Conservation (phyloP, 23 tunicate genomes). For the Corella eumyota region DNA sequence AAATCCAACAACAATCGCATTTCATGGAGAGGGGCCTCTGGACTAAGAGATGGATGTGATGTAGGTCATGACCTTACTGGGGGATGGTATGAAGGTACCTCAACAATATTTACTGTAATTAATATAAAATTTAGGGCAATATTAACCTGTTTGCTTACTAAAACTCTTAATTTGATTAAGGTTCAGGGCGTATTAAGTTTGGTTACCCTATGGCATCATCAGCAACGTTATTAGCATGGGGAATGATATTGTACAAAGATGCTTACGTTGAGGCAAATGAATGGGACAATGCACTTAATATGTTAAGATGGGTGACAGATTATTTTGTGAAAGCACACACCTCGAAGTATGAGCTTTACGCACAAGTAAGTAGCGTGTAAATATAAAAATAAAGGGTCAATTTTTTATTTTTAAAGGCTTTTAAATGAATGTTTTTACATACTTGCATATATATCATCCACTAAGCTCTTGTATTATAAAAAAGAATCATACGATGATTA, state of each 20-base stretch:
- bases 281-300: conserved; percentile 29
- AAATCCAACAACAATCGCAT: conserved; percentile 52
- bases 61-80: conserved; percentile 74
- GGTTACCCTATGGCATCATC: conserved; percentile 93
- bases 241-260: conserved; percentile 53
- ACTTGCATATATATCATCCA: no score
- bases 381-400: no score
- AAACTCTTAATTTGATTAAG: no score
- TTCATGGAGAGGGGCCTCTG: conserved; percentile 88
- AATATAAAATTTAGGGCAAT: no score
- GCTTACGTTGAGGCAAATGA: conserved; percentile 75
- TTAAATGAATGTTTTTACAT: no score
- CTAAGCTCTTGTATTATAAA: no score
- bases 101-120: background rate
- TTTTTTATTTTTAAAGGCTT: no score
- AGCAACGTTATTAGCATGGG: conserved; percentile 88
- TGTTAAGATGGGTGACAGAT: conserved; percentile 76
- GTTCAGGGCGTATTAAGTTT: conserved; percentile 83
- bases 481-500: no score
- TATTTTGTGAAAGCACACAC: conserved; percentile 85
- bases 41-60: conserved; percentile 91
- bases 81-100: conserved; percentile 88
- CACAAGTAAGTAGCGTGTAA: conserved; percentile 38
- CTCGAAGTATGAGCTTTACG: conserved; percentile 56
- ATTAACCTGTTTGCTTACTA: no score